Base-by-base conservation (phyloP, 1,140 invertebrate genomes). In the Phymastichus coffea region DNA sequence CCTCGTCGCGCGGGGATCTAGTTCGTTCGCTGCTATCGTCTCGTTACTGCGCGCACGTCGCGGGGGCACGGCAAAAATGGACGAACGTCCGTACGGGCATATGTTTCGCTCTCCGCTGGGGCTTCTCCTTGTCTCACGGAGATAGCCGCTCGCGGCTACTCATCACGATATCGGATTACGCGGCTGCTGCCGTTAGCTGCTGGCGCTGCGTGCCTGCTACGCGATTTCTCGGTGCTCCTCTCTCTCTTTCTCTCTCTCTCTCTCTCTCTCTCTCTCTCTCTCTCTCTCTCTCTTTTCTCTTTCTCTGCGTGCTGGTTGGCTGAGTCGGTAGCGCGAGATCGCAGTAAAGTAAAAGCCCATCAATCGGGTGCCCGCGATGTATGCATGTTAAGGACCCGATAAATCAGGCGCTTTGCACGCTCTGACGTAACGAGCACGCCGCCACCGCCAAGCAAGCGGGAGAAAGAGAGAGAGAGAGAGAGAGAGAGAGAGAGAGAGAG, bases 331-430 rank as follows among this genome's bases (percentile, higher is more conserved):
- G n/a, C n/a, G n/a, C n/a, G n/a, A n/a, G n/a, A n/a, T 49, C 46
- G 30, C 25, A 57, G 49, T 49, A 57, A 57, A 48, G 38, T 57
- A 57, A 51, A 57, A 57, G 25, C 46, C 37, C 26, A 51, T 57
- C 33, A 57, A 51, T 57, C 19, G 56, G 17, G 4, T 19, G n/a
- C 17, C 6, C 40, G 19, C 14, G 22, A 44, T 54, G 46, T 46
- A 35, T 37, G 26, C 35, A 43, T 17, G 30, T 22, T 28, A 46
- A 49, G 35, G 43, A 10, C 3, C n/a, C 26, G 23, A 57, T 57
- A 57, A 48, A 48, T 57, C 44, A 48, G 10, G 44, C 30, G 35
- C 43, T n/a, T 40, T 15, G 15, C 15, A 12, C 15, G 28, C 4
- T 28, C n/a, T 7, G 30, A 23, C 9, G n/a, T 8, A 14, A 9